phyloP scores from a whole-genome alignment of 2,113 vertebrate species.

The Erythrocercus mccallii region DNA sequence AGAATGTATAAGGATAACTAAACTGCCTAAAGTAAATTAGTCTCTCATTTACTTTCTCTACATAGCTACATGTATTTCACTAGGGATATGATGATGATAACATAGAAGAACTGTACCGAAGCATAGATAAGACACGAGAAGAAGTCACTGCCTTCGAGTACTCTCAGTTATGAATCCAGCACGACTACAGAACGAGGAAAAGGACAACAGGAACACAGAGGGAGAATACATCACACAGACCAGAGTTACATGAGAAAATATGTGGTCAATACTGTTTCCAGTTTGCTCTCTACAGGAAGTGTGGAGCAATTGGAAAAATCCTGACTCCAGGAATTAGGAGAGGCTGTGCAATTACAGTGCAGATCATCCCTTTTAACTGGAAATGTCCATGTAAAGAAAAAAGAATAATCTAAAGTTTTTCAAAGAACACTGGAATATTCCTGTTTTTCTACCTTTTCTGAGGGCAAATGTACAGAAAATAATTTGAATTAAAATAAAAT shows the following conservation, averaged over 20 bases:
- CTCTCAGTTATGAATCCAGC: background rate
- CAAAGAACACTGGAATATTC: background rate
- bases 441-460: background rate
- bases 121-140: background rate
- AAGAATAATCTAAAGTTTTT: background rate
- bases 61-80: background rate
- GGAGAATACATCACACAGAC: background rate
- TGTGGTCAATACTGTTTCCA: rapidly evolving
- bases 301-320: background rate
- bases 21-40: background rate
- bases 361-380: background rate
- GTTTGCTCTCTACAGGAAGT: background rate
- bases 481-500: background rate
- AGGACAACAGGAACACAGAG: background rate
- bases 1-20: background rate
- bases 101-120: background rate
- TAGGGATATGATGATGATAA: background rate
- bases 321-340: background rate
- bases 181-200: background rate
- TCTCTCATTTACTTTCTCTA: background rate
- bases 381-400: background rate
- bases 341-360: background rate
- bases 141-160: background rate
- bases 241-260: background rate
- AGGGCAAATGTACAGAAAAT: background rate